Evolutionary conservation across 2,797 vertebrate species (phyloP), one percentile per base, ranked within the genome.

Genomic region (Decapterus maruadsi): DNA sequence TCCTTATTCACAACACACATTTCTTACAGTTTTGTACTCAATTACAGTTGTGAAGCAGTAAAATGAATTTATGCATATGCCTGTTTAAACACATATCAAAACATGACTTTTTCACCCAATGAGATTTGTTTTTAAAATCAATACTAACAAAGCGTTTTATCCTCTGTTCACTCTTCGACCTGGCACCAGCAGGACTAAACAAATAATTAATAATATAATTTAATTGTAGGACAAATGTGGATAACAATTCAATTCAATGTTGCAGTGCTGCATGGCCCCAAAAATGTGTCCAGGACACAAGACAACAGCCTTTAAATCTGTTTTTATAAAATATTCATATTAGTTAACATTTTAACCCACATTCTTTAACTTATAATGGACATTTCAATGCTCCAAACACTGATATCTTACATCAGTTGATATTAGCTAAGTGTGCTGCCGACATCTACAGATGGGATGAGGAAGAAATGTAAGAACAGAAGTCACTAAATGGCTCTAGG

Each of bases 1-100:
- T 84, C 90, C 87, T 88, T 87, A 87, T 90, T 89, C 90, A 93
- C 91, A 94, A 94, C 87, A 89, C 77, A 91, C 75, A 83, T 73
- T 83, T 92, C 75, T 77, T 81, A 84, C 79, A 82, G 55, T 78
- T 88, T 80, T 78, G 80, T 82, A 90, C 76, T 78, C 81, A 82
- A 72, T 84, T 76, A 91, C 84, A 90, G 82, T 77, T 77, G 87
- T 82, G 75, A 80, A 80, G 78, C 78, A 64, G 77, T 87, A 77
- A 87, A 89, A 89, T 77, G 50, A 53, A 56, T 61, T 58, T 3
- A 70, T 79, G 77, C 77, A 68, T 83, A 74, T 67, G 66, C 19
- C 68, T 58, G 62, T 63, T 83, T 69, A 84, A 66, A 81, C 58
- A 79, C 75, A 72, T 61, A 78, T 31, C 62, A 38, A 20, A 8